These are phyloP conservation scores for Sitobion miscanthi DNA, from an alignment of 1,140 invertebrate genomes.

Conservation along the genomic window DNA sequence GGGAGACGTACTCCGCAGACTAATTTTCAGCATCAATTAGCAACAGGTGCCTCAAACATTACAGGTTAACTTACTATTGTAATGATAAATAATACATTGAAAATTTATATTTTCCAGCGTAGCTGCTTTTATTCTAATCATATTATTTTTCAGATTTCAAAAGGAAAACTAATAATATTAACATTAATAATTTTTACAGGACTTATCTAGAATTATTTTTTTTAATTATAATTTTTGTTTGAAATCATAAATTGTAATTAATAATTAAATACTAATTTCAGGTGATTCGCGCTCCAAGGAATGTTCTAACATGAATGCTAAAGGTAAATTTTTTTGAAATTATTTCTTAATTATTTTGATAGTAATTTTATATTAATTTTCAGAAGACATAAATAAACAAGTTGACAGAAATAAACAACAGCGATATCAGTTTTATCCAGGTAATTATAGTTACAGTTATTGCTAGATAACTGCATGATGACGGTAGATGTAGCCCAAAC, in stretches of 20 bases:
- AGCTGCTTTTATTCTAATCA: slow-evolving; percentile 20
- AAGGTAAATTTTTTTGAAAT: slow-evolving; percentile 36
- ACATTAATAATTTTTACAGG: slow-evolving; percentile 36
- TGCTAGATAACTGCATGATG: no score
- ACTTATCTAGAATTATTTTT: not conserved
- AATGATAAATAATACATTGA: slow-evolving; percentile 47
- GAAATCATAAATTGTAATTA: not conserved
- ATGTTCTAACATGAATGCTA: slow-evolving; percentile 17
- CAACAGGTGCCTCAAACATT: slow-evolving; percentile 50
- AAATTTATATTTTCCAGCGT: slow-evolving; percentile 39
- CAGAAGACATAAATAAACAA: slow-evolving; percentile 46
- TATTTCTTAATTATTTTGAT: not conserved
- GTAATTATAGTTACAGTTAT: not conserved
- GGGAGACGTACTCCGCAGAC: slow-evolving; percentile 51
- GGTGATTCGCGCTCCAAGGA: slow-evolving; percentile 45
- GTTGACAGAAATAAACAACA: slow-evolving; percentile 45
- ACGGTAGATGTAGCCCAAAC: no score
- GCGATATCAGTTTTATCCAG: slow-evolving; percentile 48
- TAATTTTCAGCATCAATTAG: slow-evolving; percentile 52
- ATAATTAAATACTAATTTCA: slow-evolving; percentile 18
- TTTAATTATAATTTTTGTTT: not conserved
- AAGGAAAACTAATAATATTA: slow-evolving; percentile 35
- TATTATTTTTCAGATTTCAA: slow-evolving; percentile 42
- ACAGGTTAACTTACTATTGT: slow-evolving; percentile 48
- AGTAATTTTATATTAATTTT: not conserved